Percentiles rank a stretch among this genome's conserved stretches.
phyloP scores from a whole-genome alignment of 1,140 invertebrate species.

The Coenobita brevimanus region DNA sequence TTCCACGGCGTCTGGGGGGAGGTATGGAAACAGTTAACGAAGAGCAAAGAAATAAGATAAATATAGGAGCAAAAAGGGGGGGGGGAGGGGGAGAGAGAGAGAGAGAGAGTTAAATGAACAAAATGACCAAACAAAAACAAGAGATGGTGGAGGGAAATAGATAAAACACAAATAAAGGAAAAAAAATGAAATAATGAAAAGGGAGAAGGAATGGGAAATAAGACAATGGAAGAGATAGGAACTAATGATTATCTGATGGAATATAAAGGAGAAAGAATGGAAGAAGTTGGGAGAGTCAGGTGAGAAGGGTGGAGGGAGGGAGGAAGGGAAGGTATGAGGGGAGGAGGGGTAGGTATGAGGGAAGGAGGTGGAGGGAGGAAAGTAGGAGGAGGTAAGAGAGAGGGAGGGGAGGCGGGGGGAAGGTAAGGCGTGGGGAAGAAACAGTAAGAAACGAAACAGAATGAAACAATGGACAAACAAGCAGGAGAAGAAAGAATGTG shows the following conservation, averaged over 20 bases:
- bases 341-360: background rate
- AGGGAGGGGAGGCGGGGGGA: background rate
- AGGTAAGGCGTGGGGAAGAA: background rate
- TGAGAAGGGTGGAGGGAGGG: too few species aligned
- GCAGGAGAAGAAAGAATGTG: background rate
- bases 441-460: background rate
- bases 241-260: too few species aligned
- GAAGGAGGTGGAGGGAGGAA: background rate
- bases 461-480: background rate
- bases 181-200: background rate
- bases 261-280: too few species aligned
- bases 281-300: too few species aligned
- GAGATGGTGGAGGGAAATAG: background rate
- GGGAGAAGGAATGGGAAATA: background rate
- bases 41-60: background rate
- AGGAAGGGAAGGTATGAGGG: background rate
- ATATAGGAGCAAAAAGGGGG: background rate
- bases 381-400: background rate
- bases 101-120: background rate
- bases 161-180: background rate
- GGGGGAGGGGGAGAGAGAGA: conserved; percentile 11
- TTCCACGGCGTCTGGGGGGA: background rate
- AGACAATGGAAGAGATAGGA: background rate
- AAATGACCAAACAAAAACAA: background rate
- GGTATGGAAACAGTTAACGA: too few species aligned